Conservation (phyloP, 2,888 invertebrate genomes). For the Pycnomerus fuliginosus region DNA sequence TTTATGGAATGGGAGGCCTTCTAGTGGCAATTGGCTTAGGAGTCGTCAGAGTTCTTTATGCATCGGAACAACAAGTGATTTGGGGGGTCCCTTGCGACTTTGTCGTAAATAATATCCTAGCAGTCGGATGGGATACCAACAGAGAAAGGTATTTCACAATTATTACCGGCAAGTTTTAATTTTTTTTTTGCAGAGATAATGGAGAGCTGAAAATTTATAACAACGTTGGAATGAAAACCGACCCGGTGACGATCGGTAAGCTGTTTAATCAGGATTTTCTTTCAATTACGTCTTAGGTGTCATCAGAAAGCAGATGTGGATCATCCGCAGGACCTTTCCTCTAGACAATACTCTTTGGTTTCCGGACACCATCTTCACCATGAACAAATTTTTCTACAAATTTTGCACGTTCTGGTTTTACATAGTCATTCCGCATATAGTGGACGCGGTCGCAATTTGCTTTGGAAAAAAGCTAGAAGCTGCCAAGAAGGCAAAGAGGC, state of each 20-base stretch:
- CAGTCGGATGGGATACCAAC: not conserved
- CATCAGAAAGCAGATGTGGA: too few relatives aligned
- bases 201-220: not conserved
- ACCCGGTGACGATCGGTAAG: too few relatives aligned
- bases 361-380: not conserved
- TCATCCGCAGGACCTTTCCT: not conserved
- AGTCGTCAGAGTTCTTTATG: not conserved
- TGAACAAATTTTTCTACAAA: not conserved
- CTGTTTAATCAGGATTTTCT: not conserved
- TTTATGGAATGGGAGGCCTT: constrained; percentile 31
- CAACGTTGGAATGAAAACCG: not conserved
- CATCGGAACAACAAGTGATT: too few relatives aligned
- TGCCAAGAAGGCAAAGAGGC: not conserved
- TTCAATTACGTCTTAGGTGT: not conserved
- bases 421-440: too few relatives aligned
- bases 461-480: too few relatives aligned
- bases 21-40: constrained; percentile 31
- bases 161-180: too few relatives aligned
- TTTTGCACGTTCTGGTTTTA: too few relatives aligned
- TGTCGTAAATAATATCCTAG: not conserved
- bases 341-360: not conserved
- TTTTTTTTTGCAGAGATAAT: too few relatives aligned
- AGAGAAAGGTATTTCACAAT: too few relatives aligned
- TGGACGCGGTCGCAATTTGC: too few relatives aligned
- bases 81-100: not conserved